These are phyloP conservation scores for Sinopyrophorus schimmeli DNA, from an alignment of 2,888 invertebrate genomes.

Conservation along the genomic window DNA sequence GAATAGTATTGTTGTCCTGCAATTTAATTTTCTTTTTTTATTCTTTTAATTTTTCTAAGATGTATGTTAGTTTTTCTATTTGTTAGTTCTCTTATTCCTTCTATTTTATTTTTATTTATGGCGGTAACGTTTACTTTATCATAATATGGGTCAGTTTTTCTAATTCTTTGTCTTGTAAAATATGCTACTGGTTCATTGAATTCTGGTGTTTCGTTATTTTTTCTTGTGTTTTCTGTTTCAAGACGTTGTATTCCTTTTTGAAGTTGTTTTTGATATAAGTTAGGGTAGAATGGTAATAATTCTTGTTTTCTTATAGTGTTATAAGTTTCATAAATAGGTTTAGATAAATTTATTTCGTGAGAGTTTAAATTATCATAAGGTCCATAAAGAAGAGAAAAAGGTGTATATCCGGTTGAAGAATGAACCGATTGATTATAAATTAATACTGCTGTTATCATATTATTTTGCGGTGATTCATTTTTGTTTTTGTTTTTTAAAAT, in stretches of 20 bases:
- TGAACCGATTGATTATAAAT: conserved; percentile 25
- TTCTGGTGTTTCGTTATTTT: conserved; percentile 20
- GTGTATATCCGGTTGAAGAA: conserved; percentile 27
- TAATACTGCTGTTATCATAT: conserved; percentile 9
- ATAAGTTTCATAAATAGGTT: conserved; percentile 31
- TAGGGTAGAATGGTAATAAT: conserved; percentile 32
- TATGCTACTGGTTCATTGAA: conserved; percentile 24
- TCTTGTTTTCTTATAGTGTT: conserved; percentile 34
- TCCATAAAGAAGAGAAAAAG: conserved; percentile 31
- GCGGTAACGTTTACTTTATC: conserved; percentile 26
- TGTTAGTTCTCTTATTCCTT: conserved; percentile 27
- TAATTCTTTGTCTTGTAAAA: conserved; percentile 14
- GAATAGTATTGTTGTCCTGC: too few relatives aligned
- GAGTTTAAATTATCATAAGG: conserved; percentile 35
- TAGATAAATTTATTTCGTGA: conserved; percentile 32
- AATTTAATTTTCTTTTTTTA: conserved; percentile 29
- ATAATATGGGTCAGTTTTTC: conserved; percentile 16
- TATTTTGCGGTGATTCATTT: conserved; percentile 15
- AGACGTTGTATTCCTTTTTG: conserved; percentile 11
- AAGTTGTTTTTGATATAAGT: conserved; percentile 23
- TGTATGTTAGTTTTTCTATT: conserved; percentile 23
- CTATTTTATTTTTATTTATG: conserved; percentile 26
- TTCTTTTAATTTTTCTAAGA: conserved; percentile 29
- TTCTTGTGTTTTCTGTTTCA: conserved; percentile 16
- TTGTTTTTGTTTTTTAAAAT: conserved; percentile 15